Base-by-base conservation (phyloP, 2,797 vertebrate genomes). In the Falco peregrinus region DNA sequence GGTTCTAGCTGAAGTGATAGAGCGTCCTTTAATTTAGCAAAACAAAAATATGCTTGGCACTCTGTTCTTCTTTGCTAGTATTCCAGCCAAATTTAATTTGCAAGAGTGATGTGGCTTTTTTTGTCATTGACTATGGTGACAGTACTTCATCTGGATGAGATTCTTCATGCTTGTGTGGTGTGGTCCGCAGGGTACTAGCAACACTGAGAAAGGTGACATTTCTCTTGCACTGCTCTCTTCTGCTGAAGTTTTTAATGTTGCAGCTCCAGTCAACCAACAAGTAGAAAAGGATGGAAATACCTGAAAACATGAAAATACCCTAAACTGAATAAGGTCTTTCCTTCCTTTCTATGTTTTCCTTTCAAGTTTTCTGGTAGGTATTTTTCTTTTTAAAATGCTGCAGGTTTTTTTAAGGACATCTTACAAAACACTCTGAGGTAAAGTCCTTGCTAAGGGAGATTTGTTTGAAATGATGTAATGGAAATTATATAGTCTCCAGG, bases 1-100 rank as follows among this genome's bases (percentile, higher is more conserved):
- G 63, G 89, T 92, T 95, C 92, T 90, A 87, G 61, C 50, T 95
- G 84, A 54, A 95, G 84, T 37, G 70, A 87, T 81, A 56, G 84
- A 86, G 89, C 13, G 0, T 93, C 81, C 92, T 90, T 91, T 94
- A 67, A 60, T 84, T 80, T 69, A 84, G 74, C 63, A 84, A 83
- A 96, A 92, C 73, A 89, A 56, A 91, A 93, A 51, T 84, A 69
- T 81, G 86, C 73, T 70, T 93, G 82, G 77, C 45, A 16, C 51
- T 79, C 37, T 37, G 33, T 64, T 80, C 31, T 77, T 57, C 61
- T 75, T 63, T 91, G 80, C 64, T 78, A 14, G 45, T 68, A 43
- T 35, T 48, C 29, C 53, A 90, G 89, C 79, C 83, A 95, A 79
- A 75, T 87, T 89, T 79, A 33, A 84, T 65, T 89, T 78, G 45